Conservation (phyloP, 1,140 invertebrate species). For the Aphelenchoides fujianensis region DNA sequence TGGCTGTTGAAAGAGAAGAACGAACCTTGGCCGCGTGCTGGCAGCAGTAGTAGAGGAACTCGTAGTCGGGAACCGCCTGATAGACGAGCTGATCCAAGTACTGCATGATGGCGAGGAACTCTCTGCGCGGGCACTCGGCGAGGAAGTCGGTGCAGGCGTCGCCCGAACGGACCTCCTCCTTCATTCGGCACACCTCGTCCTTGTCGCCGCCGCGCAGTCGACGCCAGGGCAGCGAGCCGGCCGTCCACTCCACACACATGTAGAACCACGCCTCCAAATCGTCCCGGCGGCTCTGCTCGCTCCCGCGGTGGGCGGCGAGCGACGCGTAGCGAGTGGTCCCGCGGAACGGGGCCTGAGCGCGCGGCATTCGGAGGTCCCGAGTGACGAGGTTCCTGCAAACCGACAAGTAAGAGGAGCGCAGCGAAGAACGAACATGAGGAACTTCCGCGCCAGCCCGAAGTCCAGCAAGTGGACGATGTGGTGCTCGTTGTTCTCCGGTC, state of each 20-base stretch:
- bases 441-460: conserved; percentile 28
- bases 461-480: conserved; percentile 34
- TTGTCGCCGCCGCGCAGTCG: conserved; percentile 13
- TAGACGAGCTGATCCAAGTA: conserved; percentile 21
- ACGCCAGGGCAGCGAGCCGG: conserved; percentile 10
- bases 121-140: conserved; percentile 20
- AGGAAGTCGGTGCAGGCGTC: conserved; percentile 22
- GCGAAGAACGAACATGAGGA: conserved; percentile 18
- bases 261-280: conserved; percentile 32
- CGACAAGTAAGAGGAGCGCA: not conserved
- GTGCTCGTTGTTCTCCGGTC: conserved; percentile 30
- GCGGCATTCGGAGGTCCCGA: conserved; percentile 24
- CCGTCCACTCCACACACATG: conserved; percentile 25
- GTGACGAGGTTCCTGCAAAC: not conserved
- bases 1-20: too few relatives aligned
- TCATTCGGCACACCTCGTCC: conserved; percentile 21
- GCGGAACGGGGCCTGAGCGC: conserved; percentile 26
- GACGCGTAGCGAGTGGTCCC: conserved; percentile 30
- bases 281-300: conserved; percentile 31
- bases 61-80: conserved; percentile 26
- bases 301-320: conserved; percentile 17
- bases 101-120: conserved; percentile 25
- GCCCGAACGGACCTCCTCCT: conserved; percentile 18
- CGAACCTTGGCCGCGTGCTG: too few relatives aligned
- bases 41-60: too few relatives aligned